Base-by-base conservation (phyloP, 2,888 invertebrate genomes). In the Pseudococcus jackbeardsleyi region DNA sequence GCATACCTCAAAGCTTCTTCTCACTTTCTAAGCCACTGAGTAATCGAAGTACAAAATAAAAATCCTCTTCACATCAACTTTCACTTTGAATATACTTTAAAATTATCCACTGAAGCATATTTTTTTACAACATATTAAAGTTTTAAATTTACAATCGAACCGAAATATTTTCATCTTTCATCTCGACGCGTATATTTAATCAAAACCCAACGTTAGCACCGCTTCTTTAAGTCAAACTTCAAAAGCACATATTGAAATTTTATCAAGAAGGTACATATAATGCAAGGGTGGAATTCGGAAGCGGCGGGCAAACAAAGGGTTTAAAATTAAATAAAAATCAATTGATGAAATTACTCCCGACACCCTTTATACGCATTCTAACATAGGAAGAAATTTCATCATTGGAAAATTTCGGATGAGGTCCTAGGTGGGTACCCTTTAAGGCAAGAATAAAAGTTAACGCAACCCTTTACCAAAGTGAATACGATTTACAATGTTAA, bases 401-500 rank as follows among this genome's bases (percentile, higher is more conserved):
- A 42, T 42, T 33, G 33, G 77, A 77, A 77, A 64, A 77, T 77
- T 42, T 33, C 77, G 39, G 17, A 0, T 64, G 64, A 64, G 64
- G 22, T 22, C 15, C n/a, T 64, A 64, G 64, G 9, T 72, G 68
- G 68, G 17, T 33, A 72, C 72, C 33, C 33, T 72, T 33, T 6
- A 72, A 72, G 33, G 72, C 64, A 22, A 64, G 72, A 33, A 72
- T 33, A 72, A 72, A 72, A 33, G 72, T 33, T 72, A 33, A 72
- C 33, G 72, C 72, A 82, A 82, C 42, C 42, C 79, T 82, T 82
- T 82, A 33, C 39, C 79, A 33, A 82, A 46, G 79, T 46, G 72
- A 72, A 42, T 82, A 82, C 79, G 79, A 82, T 82, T 82, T 82
- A 82, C 79, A 82, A 82, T 46, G 19, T 82, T 82, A 82, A 82